Evolutionary conservation across 2,888 invertebrate species (phyloP).

Genomic region (Apotomis capreana): DNA sequence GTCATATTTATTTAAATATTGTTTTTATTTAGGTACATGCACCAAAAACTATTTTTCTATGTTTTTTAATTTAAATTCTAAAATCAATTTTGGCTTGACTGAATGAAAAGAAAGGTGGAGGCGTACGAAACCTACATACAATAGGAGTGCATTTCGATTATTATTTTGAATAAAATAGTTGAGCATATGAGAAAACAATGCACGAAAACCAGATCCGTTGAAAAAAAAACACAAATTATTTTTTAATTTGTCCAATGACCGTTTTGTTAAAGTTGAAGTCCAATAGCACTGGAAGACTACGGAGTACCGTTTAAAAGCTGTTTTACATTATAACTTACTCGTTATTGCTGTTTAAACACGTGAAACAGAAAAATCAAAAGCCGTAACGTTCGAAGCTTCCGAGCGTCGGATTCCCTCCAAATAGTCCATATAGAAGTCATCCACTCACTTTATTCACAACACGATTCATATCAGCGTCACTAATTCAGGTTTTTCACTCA

Average conservation of each 20-base stretch:
- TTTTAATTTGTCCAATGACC: neutral
- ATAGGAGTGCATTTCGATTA: no score
- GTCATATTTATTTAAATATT: no score
- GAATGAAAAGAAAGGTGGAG: no score
- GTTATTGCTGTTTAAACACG: conserved; percentile 2
- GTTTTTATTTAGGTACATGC: no score
- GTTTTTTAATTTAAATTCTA: no score
- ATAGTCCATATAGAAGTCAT: neutral
- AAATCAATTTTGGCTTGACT: no score
- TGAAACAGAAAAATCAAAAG: conserved; percentile 2
- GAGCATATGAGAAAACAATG: neutral
- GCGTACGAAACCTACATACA: no score
- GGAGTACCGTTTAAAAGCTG: neutral
- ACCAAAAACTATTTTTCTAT: no score
- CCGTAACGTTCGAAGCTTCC: neutral
- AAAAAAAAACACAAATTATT: conserved; percentile 3
- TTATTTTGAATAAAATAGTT: neutral
- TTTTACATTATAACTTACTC: conserved; percentile 21
- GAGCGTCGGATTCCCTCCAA: neutral
- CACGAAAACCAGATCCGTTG: conserved; percentile 5
- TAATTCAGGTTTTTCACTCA: conserved; percentile 11
- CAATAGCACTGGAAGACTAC: neutral
- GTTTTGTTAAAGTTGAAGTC: neutral
- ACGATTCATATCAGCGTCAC: conserved; percentile 5
- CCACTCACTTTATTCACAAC: neutral